Base-by-base conservation (phyloP, 2,888 invertebrate genomes). In the Pterostichus niger region DNA sequence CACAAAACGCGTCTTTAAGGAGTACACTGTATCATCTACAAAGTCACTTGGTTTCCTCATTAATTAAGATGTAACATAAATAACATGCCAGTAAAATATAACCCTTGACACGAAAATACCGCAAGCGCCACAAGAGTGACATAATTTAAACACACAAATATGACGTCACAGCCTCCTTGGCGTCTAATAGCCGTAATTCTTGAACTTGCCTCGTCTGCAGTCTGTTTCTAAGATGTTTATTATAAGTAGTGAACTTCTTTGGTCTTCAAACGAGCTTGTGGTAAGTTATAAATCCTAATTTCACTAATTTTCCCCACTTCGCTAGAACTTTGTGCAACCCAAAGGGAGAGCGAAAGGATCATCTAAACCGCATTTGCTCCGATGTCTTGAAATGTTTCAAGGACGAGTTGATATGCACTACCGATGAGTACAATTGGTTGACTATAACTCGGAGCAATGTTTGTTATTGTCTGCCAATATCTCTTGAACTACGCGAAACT, bases 151-250 rank as follows among this genome's bases (percentile, higher is more conserved):
- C 71, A 71, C 49, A 44, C 71, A 71, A 71, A 71, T 71, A 71
- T 71, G 71, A 71, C 71, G 49, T 24, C 71, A 71, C 71, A 17
- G 15, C 40, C 7, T 17, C 31, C n/a, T 17, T 10, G 33, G 31
- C 40, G 71, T 24, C 71, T 71, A 71, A 71, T 71, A 71, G 71
- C 46, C 46, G 71, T 71, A 71, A 71, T 71, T 71, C 71, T 71
- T 71, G 71, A 71, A 71, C 17, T 71, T 46, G 68, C 44, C 40
- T 7, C 13, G 46, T 71, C 46, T 59, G 13, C 31, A 49, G 24
- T 59, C 54, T 54, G 59, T 59, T 46, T 71, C 44, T 64, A 46
- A 71, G 71, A 71, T 71, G 71, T 71, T 71, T 71, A 71, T 71
- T 71, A 71, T 71, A 71, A 71, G 71, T 71, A 71, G 44, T 44